Percentiles rank a stretch among this genome's conserved stretches.
phyloP scores from a whole-genome alignment of 2,888 invertebrate species.

The Elmis aenea region DNA sequence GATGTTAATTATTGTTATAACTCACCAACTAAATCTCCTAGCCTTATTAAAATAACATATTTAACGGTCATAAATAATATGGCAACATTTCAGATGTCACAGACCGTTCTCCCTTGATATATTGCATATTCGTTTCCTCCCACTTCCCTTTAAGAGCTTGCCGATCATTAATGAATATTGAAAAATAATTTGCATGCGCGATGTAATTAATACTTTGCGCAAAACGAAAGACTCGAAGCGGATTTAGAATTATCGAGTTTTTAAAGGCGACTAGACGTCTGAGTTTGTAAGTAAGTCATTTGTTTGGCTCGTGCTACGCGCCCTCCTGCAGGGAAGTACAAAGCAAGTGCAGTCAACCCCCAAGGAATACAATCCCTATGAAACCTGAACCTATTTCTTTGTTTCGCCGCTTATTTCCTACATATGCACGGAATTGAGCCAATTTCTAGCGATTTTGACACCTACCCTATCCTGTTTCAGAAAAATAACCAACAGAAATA shows the following conservation, averaged over 20 bases:
- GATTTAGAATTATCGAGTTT: no score
- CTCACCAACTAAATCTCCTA: conserved; percentile 13
- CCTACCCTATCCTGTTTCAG: conserved; percentile 17
- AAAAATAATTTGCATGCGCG: no score
- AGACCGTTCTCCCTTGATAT: conserved; percentile 23
- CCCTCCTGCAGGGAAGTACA: conserved; percentile 30
- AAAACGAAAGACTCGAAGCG: no score
- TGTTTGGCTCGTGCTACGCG: conserved; percentile 31
- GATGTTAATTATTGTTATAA: conserved; percentile 10
- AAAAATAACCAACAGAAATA: no score
- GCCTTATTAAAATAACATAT: conserved; percentile 18
- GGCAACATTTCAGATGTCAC: conserved; percentile 23
- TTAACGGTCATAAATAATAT: conserved; percentile 23
- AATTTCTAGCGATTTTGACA: conserved; percentile 26
- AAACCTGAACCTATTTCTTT: conserved; percentile 32
- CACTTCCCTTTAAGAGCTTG: conserved; percentile 16
- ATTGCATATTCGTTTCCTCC: conserved; percentile 17
- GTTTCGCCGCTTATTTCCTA: conserved; percentile 26
- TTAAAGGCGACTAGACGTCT: no score
- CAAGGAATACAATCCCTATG: conserved; percentile 30
- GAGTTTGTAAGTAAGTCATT: no score
- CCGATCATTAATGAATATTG: conserved; percentile 11
- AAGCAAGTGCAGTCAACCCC: conserved; percentile 28
- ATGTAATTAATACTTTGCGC: no score
- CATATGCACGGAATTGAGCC: conserved; percentile 28